Base-by-base conservation (phyloP, 2,888 invertebrate species). In the Gandaritis pyraliata region DNA sequence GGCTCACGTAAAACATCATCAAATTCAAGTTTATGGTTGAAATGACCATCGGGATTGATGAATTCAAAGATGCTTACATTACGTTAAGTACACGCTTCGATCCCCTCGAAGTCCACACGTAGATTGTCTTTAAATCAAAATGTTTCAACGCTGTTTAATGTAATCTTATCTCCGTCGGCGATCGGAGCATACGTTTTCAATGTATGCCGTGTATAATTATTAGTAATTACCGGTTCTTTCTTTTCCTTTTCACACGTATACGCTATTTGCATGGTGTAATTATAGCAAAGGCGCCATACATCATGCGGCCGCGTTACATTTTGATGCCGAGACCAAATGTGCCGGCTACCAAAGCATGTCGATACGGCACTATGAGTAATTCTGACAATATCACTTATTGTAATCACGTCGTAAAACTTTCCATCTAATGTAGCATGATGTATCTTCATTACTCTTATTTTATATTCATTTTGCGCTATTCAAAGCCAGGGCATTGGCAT, bases 401-500 rank as follows among this genome's bases (percentile, higher is more conserved):
- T 87, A 81, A 73, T 87, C 85, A 82, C 84, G 81, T 83, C 83
- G 85, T 86, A 82, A 87, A 84, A 87, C 88, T 89, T 87, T 90
- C 89, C 88, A 87, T 86, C 87, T 90, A 88, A 88, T 90, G 84
- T 86, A 83, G 91, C 92, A 91, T 92, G 92, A 91, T 91, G 76
- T 89, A 90, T 90, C 88, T 80, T 90, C 89, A 88, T 90, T 90
- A 88, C 79, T 88, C 83, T 87, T 85, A 78, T 81, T 83, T 86
- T 85, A 84, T 87, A 85, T 90, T 90, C 89, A 88, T 89, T 90
- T 92, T 86, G 88, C 88, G 88, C 90, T 86, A 90, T 90, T 89
- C 87, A 92, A 93, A 95, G 96, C 96, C 97, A 97, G 97, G 97
- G 96, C 97, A 97, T 96, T 97, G 97, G 96, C 96, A 96, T 94